Evolutionary conservation across 2,113 vertebrate genomes (phyloP), one percentile per base, ranked within the genome.

Genomic region (Sigmodon hispidus): DNA sequence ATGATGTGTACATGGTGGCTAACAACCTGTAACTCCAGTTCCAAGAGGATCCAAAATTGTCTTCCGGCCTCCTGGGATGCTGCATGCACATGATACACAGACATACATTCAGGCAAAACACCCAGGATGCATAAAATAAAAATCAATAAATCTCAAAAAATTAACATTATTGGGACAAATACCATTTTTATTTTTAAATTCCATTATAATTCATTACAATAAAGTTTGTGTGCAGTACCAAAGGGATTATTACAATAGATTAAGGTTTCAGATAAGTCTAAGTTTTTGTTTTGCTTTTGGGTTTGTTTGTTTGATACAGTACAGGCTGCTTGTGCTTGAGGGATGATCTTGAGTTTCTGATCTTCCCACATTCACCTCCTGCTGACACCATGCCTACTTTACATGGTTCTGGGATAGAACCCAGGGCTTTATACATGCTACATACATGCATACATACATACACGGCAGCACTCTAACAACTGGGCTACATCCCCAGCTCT

Each of bases 181-280:
- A 17, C 72, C 31, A 8, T 87, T 61, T 76, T 89, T 34, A n/a
- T 48, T 90, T 29, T 83, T 61, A 81, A 92, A 87, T 96, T 90
- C 57, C 13, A 87, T 76, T 65, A 63, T 48, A 90, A 43, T 8
- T 77, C 43, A 48, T 45, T 91, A 72, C 85, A 65, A 65, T 1
- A 3, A 94, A 79, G 61, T 88, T 69, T 75, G 77, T 21, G 4
- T 26, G 73, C 11, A 84, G 45, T 31, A 16, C 10, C 48, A 90
- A 90, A 90, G 75, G 12, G 40, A 65, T 88, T 36, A 85, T 80
- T 72, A 67, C 5, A 52, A 59, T 31, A 80, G 90, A 93, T 84
- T 88, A 77, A 50, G 21, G 40, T 80, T 86, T 86, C 72, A 92
- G 52, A 57, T 55, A 67, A 85, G 21, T 36, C 40, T 59, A 21